A percentile compares a stretch with the other conserved stretches of the same genome.
phyloP scores from a whole-genome alignment of 37 sponge, comb jelly and placozoan species.

The Oopsacas minuta region DNA sequence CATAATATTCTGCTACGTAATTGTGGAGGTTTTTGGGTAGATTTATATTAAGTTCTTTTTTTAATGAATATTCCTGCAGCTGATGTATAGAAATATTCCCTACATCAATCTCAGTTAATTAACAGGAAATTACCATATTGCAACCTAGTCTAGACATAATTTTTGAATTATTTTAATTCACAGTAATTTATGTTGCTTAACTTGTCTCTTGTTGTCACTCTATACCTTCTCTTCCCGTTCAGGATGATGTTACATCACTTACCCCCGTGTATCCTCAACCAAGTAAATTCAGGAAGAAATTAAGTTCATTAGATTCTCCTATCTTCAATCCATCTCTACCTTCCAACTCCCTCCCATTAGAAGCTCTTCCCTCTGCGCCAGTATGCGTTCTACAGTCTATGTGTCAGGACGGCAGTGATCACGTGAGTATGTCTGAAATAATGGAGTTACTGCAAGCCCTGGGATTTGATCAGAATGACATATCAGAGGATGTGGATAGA shows the following conservation, averaged over 20 bases:
- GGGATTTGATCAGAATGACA: neutral
- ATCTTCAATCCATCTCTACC: neutral
- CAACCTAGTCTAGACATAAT: neutral
- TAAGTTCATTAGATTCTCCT: neutral
- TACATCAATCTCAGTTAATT: too few species aligned
- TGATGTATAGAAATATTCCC: too few species aligned
- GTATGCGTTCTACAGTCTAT: neutral
- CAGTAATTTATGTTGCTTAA: neutral
- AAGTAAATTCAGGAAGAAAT: neutral
- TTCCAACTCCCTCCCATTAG: neutral
- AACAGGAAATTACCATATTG: too few species aligned
- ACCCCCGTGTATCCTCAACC: neutral
- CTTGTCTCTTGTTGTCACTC: neutral
- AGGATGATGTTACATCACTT: neutral
- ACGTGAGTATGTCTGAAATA: neutral
- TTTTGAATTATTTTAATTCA: neutral
- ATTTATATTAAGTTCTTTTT: too few species aligned
- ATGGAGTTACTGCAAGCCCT: neutral
- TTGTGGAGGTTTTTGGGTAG: too few species aligned
- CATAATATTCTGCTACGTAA: too few species aligned
- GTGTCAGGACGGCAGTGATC: neutral
- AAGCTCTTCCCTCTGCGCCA: neutral
- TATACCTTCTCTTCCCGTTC: neutral
- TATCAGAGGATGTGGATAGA: neutral
- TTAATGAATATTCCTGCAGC: too few species aligned